Evolutionary conservation across 2,888 invertebrate species (phyloP).

Genomic region (Zelleria hepariella): DNA sequence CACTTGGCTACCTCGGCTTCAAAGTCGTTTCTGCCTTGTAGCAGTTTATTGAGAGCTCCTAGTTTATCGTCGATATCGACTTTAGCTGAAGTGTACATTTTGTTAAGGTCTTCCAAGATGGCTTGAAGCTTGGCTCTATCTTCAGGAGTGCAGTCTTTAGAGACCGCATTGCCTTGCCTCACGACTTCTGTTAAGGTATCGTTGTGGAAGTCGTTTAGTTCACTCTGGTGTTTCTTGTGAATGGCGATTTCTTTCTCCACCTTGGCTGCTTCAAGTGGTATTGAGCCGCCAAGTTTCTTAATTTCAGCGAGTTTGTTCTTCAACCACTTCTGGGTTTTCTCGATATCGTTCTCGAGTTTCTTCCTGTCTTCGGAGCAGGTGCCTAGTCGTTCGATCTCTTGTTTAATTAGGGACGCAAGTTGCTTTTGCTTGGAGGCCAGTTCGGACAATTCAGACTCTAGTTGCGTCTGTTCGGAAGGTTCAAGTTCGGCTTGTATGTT

Average conservation of each 20-base stretch:
- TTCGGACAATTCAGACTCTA: conserved; percentile 80
- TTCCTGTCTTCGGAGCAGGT: conserved; percentile 80
- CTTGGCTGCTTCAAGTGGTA: conserved; percentile 83
- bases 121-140: conserved; percentile 77
- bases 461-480: conserved; percentile 83
- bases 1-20: conserved; percentile 86
- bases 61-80: conserved; percentile 81
- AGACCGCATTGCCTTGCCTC: conserved; percentile 81
- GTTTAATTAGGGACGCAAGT: conserved; percentile 78
- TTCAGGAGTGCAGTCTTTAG: conserved; percentile 85
- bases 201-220: conserved; percentile 83
- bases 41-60: conserved; percentile 77
- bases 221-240: conserved; percentile 81
- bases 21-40: conserved; percentile 84
- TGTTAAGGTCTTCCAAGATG: conserved; percentile 77
- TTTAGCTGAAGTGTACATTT: conserved; percentile 80
- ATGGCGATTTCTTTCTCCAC: conserved; percentile 87
- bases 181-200: conserved; percentile 81
- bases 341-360: conserved; percentile 83
- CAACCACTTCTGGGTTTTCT: conserved; percentile 86
- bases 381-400: conserved; percentile 79
- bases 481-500: conserved; percentile 90
- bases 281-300: conserved; percentile 80
- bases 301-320: conserved; percentile 82
- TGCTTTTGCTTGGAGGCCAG: conserved; percentile 83